A percentile compares a stretch with the other conserved stretches of the same genome.
phyloP scores from a whole-genome alignment of 2,888 invertebrate genomes.

The Pyrgus malvae region DNA sequence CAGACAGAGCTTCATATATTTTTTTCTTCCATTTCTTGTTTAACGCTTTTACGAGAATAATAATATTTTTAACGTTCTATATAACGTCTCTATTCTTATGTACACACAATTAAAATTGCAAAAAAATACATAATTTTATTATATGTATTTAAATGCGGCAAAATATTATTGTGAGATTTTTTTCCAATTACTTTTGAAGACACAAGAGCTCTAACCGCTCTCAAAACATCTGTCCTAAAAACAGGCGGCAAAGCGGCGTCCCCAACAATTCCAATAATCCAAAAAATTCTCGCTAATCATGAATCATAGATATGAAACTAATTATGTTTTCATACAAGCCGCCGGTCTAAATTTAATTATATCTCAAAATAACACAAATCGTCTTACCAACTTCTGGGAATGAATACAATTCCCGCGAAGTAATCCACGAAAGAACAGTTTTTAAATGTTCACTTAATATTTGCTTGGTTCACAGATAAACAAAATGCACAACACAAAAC shows the following conservation, averaged over 20 bases:
- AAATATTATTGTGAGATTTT: too few relatives aligned
- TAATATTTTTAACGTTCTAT: background rate
- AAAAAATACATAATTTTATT: too few relatives aligned
- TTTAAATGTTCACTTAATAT: slow-evolving; percentile 38
- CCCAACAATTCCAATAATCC: slow-evolving; percentile 15
- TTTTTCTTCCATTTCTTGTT: too few relatives aligned
- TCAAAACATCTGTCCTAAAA: slow-evolving; percentile 8
- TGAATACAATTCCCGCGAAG: slow-evolving; percentile 50
- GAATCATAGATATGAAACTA: slow-evolving; percentile 68
- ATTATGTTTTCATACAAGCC: slow-evolving; percentile 72
- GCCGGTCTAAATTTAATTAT: slow-evolving; percentile 77
- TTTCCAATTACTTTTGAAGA: too few relatives aligned
- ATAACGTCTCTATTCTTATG: background rate
- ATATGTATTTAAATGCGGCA: too few relatives aligned
- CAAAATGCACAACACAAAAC: slow-evolving; percentile 44
- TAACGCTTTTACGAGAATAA: too few relatives aligned
- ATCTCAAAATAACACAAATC: slow-evolving; percentile 74
- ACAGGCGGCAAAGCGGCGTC: background rate
- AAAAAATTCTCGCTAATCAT: slow-evolving; percentile 52
- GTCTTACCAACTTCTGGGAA: slow-evolving; percentile 68
- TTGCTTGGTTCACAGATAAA: slow-evolving; percentile 37
- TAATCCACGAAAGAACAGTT: slow-evolving; percentile 37
- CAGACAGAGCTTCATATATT: too few relatives aligned
- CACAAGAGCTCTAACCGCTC: background rate
- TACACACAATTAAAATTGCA: background rate